These are phyloP conservation scores for Isichthys henryi DNA, from an alignment of 2,113 vertebrate species.

Conservation along the genomic window DNA sequence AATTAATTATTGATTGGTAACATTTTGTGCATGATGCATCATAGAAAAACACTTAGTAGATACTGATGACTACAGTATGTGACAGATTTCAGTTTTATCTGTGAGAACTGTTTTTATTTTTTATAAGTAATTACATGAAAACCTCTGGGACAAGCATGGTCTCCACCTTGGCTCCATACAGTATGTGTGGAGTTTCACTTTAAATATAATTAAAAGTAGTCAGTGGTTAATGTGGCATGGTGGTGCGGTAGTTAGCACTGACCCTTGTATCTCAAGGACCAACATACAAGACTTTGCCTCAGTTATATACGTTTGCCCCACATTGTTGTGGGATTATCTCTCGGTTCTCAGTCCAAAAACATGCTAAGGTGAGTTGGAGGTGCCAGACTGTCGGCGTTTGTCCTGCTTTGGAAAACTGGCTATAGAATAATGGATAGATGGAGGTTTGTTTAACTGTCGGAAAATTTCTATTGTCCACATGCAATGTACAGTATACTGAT, in stretches of 20 bases:
- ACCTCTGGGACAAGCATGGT: not conserved
- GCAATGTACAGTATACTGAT: not conserved
- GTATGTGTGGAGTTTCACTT: not conserved
- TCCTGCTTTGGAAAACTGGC: not conserved
- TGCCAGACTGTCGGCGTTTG: not conserved
- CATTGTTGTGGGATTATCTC: not conserved
- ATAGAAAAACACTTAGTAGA: not conserved
- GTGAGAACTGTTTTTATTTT: not conserved
- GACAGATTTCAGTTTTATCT: not conserved
- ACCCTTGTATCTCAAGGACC: no score
- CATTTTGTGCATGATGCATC: slow-evolving; percentile 14
- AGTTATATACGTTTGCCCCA: not conserved
- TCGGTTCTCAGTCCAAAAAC: not conserved
- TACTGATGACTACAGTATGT: not conserved
- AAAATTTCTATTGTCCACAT: not conserved
- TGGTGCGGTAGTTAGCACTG: no score
- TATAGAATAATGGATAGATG: not conserved
- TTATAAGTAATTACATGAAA: not conserved
- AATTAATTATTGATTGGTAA: slow-evolving; percentile 11
- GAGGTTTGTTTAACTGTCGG: not conserved
- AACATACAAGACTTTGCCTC: no score
- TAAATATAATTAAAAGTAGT: no score
- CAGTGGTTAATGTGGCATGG: no score
- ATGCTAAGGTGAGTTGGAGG: not conserved
- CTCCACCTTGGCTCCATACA: not conserved